Evolutionary conservation across 2,888 invertebrate genomes (phyloP).

Genomic region (Itoplectis maculator): DNA sequence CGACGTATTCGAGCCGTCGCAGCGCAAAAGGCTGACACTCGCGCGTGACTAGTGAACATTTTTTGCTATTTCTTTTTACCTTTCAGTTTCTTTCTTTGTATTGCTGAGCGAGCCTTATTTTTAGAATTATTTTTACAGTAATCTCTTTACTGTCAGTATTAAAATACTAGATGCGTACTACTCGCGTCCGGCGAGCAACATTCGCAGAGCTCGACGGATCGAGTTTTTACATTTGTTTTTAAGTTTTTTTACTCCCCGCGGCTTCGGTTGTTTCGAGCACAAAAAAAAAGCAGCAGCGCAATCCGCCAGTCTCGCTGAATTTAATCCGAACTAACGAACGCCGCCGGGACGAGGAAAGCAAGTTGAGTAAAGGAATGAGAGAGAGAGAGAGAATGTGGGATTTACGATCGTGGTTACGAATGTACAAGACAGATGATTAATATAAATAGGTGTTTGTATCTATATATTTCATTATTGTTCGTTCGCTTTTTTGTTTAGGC

Average conservation of each 20-base stretch:
- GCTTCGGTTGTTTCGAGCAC: neutral
- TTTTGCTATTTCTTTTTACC: conserved; percentile 12
- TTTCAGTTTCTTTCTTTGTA: conserved; percentile 17
- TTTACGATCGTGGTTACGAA: conserved; percentile 32
- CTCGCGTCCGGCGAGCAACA: conserved; percentile 76
- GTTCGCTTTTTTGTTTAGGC: conserved; percentile 63
- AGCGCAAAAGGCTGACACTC: conserved; percentile 14
- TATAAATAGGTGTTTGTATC: conserved; percentile 63
- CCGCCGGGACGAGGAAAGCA: neutral
- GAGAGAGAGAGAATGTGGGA: conserved; percentile 26
- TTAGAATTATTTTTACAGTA: conserved; percentile 78
- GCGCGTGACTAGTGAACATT: conserved; percentile 29
- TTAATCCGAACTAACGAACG: conserved; percentile 34
- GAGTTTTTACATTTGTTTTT: conserved; percentile 32
- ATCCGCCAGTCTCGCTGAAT: conserved; percentile 14
- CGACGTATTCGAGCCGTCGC: neutral
- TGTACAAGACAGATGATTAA: conserved; percentile 53
- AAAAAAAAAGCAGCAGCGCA: conserved; percentile 1
- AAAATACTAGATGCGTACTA: conserved; percentile 80
- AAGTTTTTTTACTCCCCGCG: conserved; percentile 9
- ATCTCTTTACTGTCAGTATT: conserved; percentile 84
- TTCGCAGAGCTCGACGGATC: conserved; percentile 30
- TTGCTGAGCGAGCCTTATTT: conserved; percentile 45
- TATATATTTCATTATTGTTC: conserved; percentile 64
- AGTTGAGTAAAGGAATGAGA: conserved; percentile 9